Conservation (phyloP, 2,797 vertebrate genomes). For the Phylloscopus collybita region DNA sequence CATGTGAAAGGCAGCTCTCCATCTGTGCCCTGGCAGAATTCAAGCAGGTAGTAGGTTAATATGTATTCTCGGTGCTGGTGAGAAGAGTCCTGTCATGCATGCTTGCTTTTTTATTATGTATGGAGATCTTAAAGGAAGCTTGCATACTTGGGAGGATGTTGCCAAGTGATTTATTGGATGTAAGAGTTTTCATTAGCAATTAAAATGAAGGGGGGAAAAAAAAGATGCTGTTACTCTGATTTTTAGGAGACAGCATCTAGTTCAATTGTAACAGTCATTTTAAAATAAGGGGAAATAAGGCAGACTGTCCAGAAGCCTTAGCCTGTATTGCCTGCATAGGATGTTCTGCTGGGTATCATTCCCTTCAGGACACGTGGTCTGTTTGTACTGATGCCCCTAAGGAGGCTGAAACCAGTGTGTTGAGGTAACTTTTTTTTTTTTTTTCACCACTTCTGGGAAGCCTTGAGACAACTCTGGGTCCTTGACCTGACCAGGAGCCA, state of each 20-base stretch:
- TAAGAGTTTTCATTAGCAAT: not conserved
- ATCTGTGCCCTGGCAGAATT: conserved; percentile 41
- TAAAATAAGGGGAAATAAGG: not conserved
- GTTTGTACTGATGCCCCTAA: not conserved
- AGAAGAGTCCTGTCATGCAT: not conserved
- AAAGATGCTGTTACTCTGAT: not conserved
- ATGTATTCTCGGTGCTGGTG: not conserved
- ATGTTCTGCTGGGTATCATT: not conserved
- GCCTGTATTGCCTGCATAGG: not conserved
- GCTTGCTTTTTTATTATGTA: not conserved
- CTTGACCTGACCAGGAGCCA: not conserved
- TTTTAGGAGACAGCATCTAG: not conserved
- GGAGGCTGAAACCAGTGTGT: not conserved
- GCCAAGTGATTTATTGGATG: not conserved
- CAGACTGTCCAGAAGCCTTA: not conserved
- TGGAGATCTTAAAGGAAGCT: not conserved
- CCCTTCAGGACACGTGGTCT: not conserved
- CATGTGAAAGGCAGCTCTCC: conserved; percentile 35
- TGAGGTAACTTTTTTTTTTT: not conserved
- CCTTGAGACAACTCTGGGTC: not conserved
- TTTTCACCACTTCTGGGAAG: not conserved
- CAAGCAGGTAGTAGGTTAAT: conserved; percentile 49
- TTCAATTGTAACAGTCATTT: not conserved
- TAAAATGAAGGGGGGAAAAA: not conserved
- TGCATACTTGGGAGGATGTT: not conserved